Percentiles rank a stretch among this genome's conserved stretches.
These are phyloP conservation scores for Lepus europaeus DNA, from an alignment of 2,113 vertebrate species.

Conservation along the genomic window DNA sequence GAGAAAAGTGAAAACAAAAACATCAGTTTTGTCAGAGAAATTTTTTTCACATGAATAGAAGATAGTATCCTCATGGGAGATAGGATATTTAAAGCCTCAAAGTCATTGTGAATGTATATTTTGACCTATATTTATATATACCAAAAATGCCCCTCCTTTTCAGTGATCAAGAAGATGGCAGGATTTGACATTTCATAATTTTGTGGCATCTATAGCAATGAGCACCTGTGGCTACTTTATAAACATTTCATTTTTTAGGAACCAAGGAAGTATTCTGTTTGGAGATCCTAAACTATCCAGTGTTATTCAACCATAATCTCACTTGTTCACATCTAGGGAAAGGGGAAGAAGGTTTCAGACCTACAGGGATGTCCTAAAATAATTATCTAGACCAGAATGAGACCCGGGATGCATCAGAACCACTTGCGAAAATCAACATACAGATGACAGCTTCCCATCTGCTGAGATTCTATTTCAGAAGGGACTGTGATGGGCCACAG, in stretches of 20 bases:
- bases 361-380: constrained; percentile 20
- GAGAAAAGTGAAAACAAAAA: background rate
- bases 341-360: background rate
- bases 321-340: background rate
- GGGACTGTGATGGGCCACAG: background rate
- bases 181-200: background rate
- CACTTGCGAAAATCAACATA: constrained; percentile 19
- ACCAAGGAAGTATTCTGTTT: background rate
- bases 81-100: background rate
- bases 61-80: background rate
- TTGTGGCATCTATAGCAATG: background rate
- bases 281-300: background rate
- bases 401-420: background rate
- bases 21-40: background rate
- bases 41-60: background rate
- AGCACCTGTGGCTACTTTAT: background rate
- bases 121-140: background rate
- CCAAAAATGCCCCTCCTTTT: background rate
- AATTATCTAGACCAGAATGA: background rate
- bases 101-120: background rate
- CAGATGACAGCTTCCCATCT: constrained; percentile 53
- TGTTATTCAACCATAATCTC: background rate
- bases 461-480: constrained; percentile 48
- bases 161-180: background rate
- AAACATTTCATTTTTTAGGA: background rate